Evolutionary conservation across 1,140 invertebrate genomes (phyloP).

Genomic region (Pseudomyrmex gracilis): DNA sequence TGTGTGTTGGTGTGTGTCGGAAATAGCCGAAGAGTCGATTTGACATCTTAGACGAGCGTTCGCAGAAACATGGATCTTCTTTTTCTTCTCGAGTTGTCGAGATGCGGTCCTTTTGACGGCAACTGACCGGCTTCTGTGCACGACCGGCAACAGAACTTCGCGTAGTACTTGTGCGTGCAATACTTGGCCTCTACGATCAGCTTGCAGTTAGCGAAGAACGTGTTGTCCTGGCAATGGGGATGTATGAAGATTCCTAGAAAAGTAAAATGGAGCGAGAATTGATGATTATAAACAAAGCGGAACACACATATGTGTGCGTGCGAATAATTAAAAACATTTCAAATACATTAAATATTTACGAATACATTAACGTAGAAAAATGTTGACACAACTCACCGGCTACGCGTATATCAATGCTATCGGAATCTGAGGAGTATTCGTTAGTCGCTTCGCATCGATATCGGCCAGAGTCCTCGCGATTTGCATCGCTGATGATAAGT

Average conservation of each 20-base stretch:
- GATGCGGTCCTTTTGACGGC: conserved; percentile 82
- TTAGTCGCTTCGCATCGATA: conserved; percentile 94
- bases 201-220: conserved; percentile 95
- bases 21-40: conserved; percentile 28
- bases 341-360: not conserved
- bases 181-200: conserved; percentile 93
- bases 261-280: not conserved
- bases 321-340: no score
- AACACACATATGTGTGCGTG: no score
- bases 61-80: conserved; percentile 70
- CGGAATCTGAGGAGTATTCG: conserved; percentile 87
- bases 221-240: conserved; percentile 93
- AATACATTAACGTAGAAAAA: conserved; percentile 7
- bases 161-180: conserved; percentile 95
- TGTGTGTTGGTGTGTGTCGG: conserved; percentile 28
- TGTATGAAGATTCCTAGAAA: conserved; percentile 90
- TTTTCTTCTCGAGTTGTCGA: conserved; percentile 80
- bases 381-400: conserved; percentile 87
- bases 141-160: conserved; percentile 96
- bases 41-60: conserved; percentile 62
- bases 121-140: conserved; percentile 94
- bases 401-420: conserved; percentile 88
- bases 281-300: no score
- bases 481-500: conserved; percentile 88
- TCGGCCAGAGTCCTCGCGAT: conserved; percentile 89